These are phyloP conservation scores for Erethizon dorsatum DNA, from an alignment of 2,797 vertebrate genomes.

Conservation along the genomic window DNA sequence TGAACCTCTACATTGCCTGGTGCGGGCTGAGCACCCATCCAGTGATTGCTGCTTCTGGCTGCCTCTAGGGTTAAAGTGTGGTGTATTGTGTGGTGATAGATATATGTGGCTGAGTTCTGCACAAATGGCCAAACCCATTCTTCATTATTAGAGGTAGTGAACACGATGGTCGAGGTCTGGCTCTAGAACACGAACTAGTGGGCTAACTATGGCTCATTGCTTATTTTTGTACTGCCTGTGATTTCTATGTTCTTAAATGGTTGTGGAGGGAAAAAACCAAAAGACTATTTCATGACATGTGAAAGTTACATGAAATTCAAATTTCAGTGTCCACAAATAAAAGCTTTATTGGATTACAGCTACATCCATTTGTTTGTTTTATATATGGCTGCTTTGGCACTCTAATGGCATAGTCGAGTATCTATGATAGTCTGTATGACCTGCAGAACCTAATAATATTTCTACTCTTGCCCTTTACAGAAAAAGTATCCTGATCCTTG, in stretches of 20 bases:
- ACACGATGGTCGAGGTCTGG: neutral
- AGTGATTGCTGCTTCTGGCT: neutral
- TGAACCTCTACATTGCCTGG: neutral
- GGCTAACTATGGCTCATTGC: neutral
- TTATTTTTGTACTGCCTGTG: neutral
- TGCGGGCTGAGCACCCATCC: neutral
- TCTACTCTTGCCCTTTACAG: neutral
- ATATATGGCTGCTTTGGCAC: neutral
- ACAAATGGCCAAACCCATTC: neutral
- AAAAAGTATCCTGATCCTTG: neutral
- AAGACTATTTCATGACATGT: slow-evolving; percentile 8
- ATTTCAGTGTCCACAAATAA: slow-evolving; percentile 60
- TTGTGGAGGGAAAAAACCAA: neutral
- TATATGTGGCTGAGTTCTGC: neutral
- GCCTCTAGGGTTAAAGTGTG: neutral
- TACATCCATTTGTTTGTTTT: neutral
- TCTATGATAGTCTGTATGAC: neutral
- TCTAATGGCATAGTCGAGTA: neutral
- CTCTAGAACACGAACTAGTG: neutral
- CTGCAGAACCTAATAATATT: slow-evolving; percentile 30
- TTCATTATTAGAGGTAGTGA: neutral
- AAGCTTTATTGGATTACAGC: slow-evolving; percentile 41
- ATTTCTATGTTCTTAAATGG: slow-evolving; percentile 66
- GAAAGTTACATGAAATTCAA: slow-evolving; percentile 57
- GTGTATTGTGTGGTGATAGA: neutral